phyloP scores from a whole-genome alignment of 2,888 invertebrate genomes.

The Mythimna impura region DNA sequence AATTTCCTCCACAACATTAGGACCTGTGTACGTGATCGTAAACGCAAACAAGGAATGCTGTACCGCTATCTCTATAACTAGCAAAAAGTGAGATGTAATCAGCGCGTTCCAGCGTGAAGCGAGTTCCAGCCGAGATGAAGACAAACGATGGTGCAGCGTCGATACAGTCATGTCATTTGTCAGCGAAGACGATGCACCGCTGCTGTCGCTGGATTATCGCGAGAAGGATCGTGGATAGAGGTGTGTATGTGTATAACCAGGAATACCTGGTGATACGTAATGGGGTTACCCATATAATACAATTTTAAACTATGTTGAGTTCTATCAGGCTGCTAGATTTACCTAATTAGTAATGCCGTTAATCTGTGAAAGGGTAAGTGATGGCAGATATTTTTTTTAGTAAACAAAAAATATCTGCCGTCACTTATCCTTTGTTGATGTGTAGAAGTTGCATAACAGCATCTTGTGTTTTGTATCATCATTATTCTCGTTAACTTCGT shows the following conservation, averaged over 20 bases:
- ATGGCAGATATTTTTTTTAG: not conserved
- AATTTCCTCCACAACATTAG: constrained; percentile 32
- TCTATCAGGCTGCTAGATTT: not conserved
- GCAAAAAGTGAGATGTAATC: constrained; percentile 76
- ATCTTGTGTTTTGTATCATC: not conserved
- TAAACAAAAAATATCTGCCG: too few species aligned
- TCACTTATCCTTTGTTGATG: too few species aligned
- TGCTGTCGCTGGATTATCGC: constrained; percentile 37
- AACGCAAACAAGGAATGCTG: constrained; percentile 65
- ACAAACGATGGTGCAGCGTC: constrained; percentile 69
- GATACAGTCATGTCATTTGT: constrained; percentile 67
- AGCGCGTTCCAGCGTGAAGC: constrained; percentile 59
- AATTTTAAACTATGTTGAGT: not conserved
- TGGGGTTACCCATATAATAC: not conserved
- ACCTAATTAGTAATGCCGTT: too few species aligned
- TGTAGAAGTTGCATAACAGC: not conserved
- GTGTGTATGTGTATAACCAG: constrained; percentile 36
- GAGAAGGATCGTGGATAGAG: constrained; percentile 15
- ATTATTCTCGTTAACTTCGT: not conserved
- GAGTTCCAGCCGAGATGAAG: constrained; percentile 69
- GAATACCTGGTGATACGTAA: not conserved
- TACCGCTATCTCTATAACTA: constrained; percentile 65
- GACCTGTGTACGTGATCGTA: constrained; percentile 38
- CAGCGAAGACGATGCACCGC: constrained; percentile 35
- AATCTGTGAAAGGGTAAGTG: not conserved